Evolutionary conservation across 23 tunicate species (phyloP).

Genomic region (Halocynthia aurantium): DNA sequence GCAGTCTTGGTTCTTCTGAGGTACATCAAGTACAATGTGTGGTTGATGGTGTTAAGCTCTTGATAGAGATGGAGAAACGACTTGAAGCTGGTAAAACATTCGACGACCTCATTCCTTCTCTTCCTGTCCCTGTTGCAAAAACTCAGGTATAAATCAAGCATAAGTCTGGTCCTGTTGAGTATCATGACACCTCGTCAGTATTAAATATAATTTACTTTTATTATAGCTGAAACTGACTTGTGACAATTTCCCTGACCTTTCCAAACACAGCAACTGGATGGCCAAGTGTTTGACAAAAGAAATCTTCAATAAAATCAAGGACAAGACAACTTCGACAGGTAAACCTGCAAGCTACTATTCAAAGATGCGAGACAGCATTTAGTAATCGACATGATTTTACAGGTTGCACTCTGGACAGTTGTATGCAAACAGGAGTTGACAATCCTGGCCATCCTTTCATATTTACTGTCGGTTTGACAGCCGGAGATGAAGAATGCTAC

Average conservation of each 20-base stretch:
- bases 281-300: constrained; percentile 83
- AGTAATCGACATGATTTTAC: background rate
- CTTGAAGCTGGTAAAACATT: constrained; percentile 49
- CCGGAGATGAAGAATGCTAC: constrained; percentile 93
- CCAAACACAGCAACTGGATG: constrained; percentile 96
- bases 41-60: constrained; percentile 74
- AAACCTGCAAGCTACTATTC: background rate
- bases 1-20: constrained; percentile 71
- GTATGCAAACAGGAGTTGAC: constrained; percentile 93
- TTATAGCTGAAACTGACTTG: constrained; percentile 27
- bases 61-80: constrained; percentile 67
- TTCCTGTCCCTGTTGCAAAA: constrained; percentile 10
- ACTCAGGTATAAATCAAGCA: background rate
- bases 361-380: background rate
- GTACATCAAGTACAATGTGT: constrained; percentile 85
- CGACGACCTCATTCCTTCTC: background rate
- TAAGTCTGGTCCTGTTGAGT: background rate
- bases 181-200: background rate
- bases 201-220: background rate
- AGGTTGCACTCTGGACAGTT: constrained; percentile 78
- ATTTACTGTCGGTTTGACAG: constrained; percentile 83
- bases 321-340: constrained; percentile 66
- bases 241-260: constrained; percentile 70
- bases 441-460: constrained; percentile 95
- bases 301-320: constrained; percentile 53